Percentiles rank a stretch among this genome's conserved stretches.
Conservation (phyloP, 2,113 vertebrate species). For the Ursus arctos region DNA sequence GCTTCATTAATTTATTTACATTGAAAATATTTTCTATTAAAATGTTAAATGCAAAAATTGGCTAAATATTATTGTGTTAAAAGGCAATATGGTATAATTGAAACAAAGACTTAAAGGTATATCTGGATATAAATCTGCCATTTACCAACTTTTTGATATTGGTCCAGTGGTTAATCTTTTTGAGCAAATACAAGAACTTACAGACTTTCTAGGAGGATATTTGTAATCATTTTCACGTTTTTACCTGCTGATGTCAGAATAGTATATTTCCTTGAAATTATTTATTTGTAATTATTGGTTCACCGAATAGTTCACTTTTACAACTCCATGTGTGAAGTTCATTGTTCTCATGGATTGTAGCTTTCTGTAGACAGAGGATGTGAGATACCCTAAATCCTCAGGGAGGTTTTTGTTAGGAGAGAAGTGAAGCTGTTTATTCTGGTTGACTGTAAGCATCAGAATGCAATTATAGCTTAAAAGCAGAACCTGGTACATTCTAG, state of each 20-base stretch:
- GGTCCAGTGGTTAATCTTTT: conserved; percentile 19
- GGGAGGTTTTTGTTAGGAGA: neutral
- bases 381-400: neutral
- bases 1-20: conserved; percentile 10
- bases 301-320: neutral
- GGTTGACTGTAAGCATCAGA: neutral
- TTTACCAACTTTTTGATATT: neutral
- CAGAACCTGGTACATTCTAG: neutral
- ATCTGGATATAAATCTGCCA: neutral
- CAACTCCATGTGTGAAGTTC: neutral
- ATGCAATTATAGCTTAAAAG: neutral
- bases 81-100: neutral
- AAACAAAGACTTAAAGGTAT: neutral
- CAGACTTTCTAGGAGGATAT: neutral
- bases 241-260: conserved; percentile 16
- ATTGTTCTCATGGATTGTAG: neutral
- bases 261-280: conserved; percentile 40
- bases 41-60: conserved; percentile 31
- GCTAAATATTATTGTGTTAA: neutral
- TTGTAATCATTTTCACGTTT: conserved; percentile 31
- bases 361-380: neutral
- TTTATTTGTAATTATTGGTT: conserved; percentile 45
- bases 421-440: neutral
- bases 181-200: neutral
- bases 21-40: conserved; percentile 50